phyloP scores from a whole-genome alignment of 2,888 invertebrate species.

The Melitaea athalia region DNA sequence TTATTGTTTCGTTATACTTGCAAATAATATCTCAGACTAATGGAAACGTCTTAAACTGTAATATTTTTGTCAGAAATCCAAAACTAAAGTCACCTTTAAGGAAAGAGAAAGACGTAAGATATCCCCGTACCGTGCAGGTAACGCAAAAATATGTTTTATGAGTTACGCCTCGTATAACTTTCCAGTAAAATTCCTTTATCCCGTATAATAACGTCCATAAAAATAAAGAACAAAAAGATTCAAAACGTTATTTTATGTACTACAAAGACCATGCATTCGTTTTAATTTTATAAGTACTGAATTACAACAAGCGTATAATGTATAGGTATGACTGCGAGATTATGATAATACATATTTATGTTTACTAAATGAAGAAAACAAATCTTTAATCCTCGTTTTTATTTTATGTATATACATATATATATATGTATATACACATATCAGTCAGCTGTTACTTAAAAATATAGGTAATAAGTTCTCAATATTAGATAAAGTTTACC shows the following conservation, averaged over 20 bases:
- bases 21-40: background rate
- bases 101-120: slow-evolving; percentile 22
- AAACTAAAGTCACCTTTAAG: slow-evolving; percentile 11
- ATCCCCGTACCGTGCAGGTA: slow-evolving; percentile 21
- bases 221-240: slow-evolving; percentile 17
- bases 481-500: too few species aligned
- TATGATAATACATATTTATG: background rate
- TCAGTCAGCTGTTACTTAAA: too few species aligned
- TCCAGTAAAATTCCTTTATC: slow-evolving; percentile 20
- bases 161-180: slow-evolving; percentile 17
- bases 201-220: slow-evolving; percentile 18
- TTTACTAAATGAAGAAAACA: background rate
- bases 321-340: background rate
- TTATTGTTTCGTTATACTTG: background rate
- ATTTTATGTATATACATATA: too few species aligned
- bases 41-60: background rate
- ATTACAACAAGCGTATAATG: background rate
- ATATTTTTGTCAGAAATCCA: slow-evolving; percentile 6
- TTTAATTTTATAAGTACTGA: background rate
- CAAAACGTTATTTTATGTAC: background rate
- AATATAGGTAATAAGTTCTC: too few species aligned
- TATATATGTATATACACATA: too few species aligned
- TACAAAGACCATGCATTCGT: background rate
- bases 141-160: slow-evolving; percentile 22
- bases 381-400: background rate